phyloP scores from a whole-genome alignment of 2,888 invertebrate species.

The Ochropleura leucogaster region DNA sequence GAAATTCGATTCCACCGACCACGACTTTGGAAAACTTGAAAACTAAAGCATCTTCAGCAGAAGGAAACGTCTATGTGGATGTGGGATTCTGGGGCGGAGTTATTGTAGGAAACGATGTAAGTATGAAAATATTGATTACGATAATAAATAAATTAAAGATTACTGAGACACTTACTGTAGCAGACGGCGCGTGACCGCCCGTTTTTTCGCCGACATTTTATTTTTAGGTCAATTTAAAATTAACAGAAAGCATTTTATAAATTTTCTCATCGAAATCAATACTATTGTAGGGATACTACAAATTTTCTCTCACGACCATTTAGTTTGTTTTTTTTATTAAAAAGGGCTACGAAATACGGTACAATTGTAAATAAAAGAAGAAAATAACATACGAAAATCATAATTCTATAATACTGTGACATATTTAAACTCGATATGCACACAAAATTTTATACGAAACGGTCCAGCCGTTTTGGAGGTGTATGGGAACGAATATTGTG shows the following conservation, averaged over 20 bases:
- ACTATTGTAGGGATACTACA: too few relatives aligned
- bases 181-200: not conserved
- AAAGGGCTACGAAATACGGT: too few relatives aligned
- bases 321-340: too few relatives aligned
- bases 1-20: constrained; percentile 94
- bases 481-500: too few relatives aligned
- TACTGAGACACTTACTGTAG: not conserved
- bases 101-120: constrained; percentile 92
- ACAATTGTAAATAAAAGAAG: too few relatives aligned
- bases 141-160: not conserved
- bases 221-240: not conserved
- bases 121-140: constrained; percentile 7
- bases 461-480: too few relatives aligned
- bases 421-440: too few relatives aligned
- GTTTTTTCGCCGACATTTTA: not conserved
- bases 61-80: constrained; percentile 92
- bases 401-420: too few relatives aligned
- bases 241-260: not conserved
- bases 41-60: constrained; percentile 91
- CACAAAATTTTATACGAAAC: too few relatives aligned
- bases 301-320: not conserved
- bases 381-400: too few relatives aligned
- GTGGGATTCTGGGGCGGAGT: constrained; percentile 96
- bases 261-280: not conserved
- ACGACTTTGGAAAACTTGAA: constrained; percentile 91